A percentile compares a stretch with the other conserved stretches of the same genome.
These are phyloP conservation scores for Standfussiana lucernea DNA, from an alignment of 2,888 invertebrate genomes.

Conservation along the genomic window DNA sequence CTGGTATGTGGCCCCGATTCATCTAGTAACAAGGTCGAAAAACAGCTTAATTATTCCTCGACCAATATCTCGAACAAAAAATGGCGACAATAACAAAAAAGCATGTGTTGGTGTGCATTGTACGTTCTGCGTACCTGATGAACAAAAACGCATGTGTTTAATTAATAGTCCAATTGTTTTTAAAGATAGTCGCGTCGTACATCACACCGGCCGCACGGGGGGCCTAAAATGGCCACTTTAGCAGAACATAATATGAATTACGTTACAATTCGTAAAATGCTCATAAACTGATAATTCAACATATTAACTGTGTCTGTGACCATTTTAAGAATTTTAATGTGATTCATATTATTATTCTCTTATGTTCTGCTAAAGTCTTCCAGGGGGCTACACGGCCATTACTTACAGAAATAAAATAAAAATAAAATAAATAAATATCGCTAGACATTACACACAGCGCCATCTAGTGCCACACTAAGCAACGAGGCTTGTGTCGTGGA, in stretches of 20 bases:
- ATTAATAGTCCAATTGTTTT: conserved; percentile 42
- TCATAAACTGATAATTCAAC: too few species aligned
- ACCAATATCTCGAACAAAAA: conserved; percentile 50
- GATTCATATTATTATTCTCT: too few species aligned
- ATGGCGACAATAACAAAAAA: conserved; percentile 41
- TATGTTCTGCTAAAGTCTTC: too few species aligned
- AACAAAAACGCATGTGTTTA: conserved; percentile 36
- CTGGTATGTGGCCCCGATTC: conserved; percentile 37
- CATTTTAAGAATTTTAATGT: too few species aligned
- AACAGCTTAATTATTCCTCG: conserved; percentile 54
- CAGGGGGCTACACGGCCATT: conserved; percentile 26
- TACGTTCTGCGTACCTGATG: conserved; percentile 22
- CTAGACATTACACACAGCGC: too few species aligned
- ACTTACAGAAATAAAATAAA: conserved; percentile 38
- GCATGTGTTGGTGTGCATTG: conserved; percentile 48
- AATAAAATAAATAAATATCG: too few species aligned
- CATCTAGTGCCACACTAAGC: too few species aligned
- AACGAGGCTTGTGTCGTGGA: too few species aligned
- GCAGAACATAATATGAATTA: too few species aligned
- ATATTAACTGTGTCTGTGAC: too few species aligned
- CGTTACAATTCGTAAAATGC: too few species aligned
- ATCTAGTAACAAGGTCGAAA: conserved; percentile 54
- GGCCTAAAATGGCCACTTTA: too few species aligned
- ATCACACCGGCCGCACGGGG: conserved; percentile 57
- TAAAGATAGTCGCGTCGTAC: conserved; percentile 49